A percentile compares a stretch with the other conserved stretches of the same genome.
Conservation (phyloP, 2,888 invertebrate genomes). For the Agrochola lota region DNA sequence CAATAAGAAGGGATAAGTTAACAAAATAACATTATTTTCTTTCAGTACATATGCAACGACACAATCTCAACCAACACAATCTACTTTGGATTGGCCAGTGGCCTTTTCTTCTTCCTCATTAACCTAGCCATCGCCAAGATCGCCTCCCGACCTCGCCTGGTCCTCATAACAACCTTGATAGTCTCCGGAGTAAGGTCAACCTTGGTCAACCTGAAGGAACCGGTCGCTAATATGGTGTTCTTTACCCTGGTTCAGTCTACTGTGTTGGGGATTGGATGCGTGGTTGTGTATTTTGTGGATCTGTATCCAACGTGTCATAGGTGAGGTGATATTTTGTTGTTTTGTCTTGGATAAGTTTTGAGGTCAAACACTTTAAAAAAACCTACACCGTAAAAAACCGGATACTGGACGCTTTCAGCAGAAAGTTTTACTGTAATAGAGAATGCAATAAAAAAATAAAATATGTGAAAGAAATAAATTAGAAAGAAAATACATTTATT, state of each 20-base stretch:
- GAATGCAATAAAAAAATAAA: too few species aligned
- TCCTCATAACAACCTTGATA: conserved; percentile 82
- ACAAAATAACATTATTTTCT: conserved; percentile 17
- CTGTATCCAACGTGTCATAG: conserved; percentile 80
- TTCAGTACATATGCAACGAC: conserved; percentile 73
- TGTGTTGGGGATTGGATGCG: conserved; percentile 72
- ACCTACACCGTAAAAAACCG: too few species aligned
- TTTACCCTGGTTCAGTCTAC: conserved; percentile 76
- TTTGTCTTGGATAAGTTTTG: neutral
- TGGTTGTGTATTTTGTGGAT: conserved; percentile 78
- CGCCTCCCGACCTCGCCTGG: conserved; percentile 87
- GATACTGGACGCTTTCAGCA: too few species aligned
- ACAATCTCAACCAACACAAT: conserved; percentile 90
- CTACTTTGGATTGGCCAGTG: conserved; percentile 91
- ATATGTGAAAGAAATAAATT: too few species aligned
- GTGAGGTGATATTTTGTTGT: conserved; percentile 60
- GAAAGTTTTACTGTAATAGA: too few species aligned
- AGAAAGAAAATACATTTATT: too few species aligned
- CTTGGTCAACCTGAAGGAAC: conserved; percentile 84
- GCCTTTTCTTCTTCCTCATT: conserved; percentile 88
- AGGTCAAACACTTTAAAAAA: too few species aligned
- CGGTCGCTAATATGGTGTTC: conserved; percentile 73
- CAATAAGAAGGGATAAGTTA: too few species aligned
- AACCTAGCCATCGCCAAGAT: conserved; percentile 84
- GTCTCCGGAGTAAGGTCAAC: conserved; percentile 88